These are phyloP conservation scores for Phylloscopus collybita DNA, from an alignment of 2,797 vertebrate genomes.

Conservation along the genomic window DNA sequence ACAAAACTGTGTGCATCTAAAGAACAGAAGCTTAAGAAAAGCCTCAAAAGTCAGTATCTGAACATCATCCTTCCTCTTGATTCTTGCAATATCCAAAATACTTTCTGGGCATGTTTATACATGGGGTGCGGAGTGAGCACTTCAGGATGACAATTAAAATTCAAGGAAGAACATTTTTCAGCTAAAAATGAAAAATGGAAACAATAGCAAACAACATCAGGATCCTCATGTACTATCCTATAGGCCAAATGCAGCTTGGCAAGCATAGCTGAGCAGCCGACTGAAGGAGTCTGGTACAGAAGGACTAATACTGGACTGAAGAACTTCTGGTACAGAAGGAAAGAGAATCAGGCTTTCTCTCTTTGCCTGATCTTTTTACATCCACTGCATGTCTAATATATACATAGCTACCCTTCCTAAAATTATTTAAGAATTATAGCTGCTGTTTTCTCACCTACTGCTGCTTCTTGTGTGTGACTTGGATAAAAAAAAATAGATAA, in stretches of 20 bases:
- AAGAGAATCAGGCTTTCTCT: background rate
- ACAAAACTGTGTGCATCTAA: background rate
- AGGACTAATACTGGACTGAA: background rate
- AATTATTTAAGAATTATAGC: background rate
- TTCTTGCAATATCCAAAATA: background rate
- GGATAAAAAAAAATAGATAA: background rate
- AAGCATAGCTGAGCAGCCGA: background rate
- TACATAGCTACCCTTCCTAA: background rate
- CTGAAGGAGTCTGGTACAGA: background rate
- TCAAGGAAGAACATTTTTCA: background rate
- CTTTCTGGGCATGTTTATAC: background rate
- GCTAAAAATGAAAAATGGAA: background rate
- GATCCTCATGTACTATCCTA: background rate
- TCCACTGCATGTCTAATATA: background rate
- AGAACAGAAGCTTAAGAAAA: background rate
- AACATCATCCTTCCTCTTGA: background rate
- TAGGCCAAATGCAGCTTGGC: background rate
- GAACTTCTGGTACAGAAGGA: background rate
- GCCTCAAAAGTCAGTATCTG: background rate
- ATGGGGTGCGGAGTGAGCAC: accelerated
- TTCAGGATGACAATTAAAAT: background rate
- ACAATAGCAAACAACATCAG: background rate
- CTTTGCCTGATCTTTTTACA: background rate
- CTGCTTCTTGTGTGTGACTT: background rate
- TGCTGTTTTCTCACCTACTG: background rate